Percentiles rank a stretch among this genome's conserved stretches.
Evolutionary conservation across 2,113 vertebrate species (phyloP).

Genomic region (Scophthalmus maximus): DNA sequence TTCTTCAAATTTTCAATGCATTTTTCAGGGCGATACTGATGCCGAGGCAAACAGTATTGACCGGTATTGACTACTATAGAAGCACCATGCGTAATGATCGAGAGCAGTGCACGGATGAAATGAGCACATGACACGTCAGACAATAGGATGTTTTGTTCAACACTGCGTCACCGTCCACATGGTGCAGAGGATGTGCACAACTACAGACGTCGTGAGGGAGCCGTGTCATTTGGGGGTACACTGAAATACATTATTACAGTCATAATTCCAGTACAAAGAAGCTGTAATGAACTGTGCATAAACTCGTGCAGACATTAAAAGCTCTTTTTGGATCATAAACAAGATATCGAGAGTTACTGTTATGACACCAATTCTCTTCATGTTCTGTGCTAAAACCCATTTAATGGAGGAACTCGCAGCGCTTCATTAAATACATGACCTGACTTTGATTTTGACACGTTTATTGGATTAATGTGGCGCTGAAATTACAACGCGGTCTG

Average conservation of each 20-base stretch:
- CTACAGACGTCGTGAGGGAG: background rate
- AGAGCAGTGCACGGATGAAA: constrained; percentile 1
- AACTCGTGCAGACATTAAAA: constrained; percentile 16
- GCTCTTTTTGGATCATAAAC: constrained; percentile 34
- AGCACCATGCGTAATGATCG: too few relatives aligned
- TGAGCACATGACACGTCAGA: constrained; percentile 7
- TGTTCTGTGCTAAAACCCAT: constrained; percentile 49
- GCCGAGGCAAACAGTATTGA: constrained; percentile 9
- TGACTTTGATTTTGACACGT: constrained; percentile 56
- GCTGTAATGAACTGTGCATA: constrained; percentile 7
- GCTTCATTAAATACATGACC: constrained; percentile 51
- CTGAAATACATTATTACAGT: background rate
- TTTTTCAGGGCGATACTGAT: constrained; percentile 21
- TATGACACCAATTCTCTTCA: constrained; percentile 43
- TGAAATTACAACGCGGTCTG: constrained; percentile 25
- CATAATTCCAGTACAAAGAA: constrained; percentile 19
- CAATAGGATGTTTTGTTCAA: constrained; percentile 7
- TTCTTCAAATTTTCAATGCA: constrained; percentile 29
- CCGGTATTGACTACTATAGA: constrained; percentile 1
- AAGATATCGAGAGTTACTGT: constrained; percentile 37
- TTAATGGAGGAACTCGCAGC: constrained; percentile 32
- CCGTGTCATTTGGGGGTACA: background rate
- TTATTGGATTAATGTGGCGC: constrained; percentile 41
- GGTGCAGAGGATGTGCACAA: background rate
- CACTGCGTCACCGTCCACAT: background rate